phyloP scores from a whole-genome alignment of 2,113 vertebrate genomes.

The Mirza zaza region DNA sequence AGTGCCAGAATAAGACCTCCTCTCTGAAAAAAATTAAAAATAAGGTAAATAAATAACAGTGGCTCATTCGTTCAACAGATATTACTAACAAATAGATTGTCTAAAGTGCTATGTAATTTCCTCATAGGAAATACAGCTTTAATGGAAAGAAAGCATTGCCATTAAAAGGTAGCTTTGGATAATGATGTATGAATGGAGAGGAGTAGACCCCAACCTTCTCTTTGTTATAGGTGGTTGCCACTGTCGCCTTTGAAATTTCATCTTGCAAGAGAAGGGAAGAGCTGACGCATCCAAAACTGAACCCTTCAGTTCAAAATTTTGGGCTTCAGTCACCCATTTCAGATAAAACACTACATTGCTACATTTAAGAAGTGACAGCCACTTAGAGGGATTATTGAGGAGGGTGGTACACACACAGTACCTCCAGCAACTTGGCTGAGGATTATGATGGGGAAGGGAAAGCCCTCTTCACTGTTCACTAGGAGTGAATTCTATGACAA shows the following conservation, averaged over 20 bases:
- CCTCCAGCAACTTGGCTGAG: not conserved
- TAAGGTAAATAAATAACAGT: not conserved
- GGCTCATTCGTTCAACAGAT: not conserved
- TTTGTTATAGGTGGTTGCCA: not conserved
- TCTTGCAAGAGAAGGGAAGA: not conserved
- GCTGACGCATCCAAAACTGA: not conserved
- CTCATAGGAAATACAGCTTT: not conserved
- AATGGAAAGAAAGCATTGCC: not conserved
- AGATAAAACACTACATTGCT: not conserved
- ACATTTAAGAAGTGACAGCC: not conserved
- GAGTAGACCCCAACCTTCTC: not conserved
- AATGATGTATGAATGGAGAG: not conserved
- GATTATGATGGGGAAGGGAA: too few relatives aligned
- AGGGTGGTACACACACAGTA: rapidly evolving
- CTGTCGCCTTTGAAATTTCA: not conserved
- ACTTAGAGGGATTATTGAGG: too few relatives aligned
- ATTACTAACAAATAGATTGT: not conserved
- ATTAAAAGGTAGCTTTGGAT: not conserved
- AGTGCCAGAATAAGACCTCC: too few relatives aligned
- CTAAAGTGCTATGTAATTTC: not conserved
- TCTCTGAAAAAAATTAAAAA: too few relatives aligned
- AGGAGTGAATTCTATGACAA: not conserved
- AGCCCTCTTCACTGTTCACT: not conserved
- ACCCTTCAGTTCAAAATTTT: not conserved
- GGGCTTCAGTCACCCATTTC: not conserved